Evolutionary conservation across 1,140 invertebrate species (phyloP).

Genomic region (Drosophila aff.): DNA sequence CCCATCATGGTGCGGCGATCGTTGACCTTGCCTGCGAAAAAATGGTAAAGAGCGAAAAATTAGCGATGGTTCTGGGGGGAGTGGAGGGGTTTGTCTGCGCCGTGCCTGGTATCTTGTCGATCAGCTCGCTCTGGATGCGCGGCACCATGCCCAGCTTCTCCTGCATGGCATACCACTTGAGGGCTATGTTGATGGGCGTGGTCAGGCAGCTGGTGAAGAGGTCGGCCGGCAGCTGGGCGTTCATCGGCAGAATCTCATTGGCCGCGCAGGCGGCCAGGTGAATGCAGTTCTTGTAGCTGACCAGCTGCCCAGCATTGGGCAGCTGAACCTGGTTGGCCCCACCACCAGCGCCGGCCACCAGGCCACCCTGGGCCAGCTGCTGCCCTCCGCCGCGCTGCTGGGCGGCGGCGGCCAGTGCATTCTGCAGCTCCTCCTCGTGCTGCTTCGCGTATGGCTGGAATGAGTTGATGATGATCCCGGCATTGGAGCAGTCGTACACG

Average conservation of each 20-base stretch:
- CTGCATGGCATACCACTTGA: slow-evolving; percentile 97
- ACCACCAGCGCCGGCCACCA: background rate
- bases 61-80: background rate
- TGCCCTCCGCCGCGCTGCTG: slow-evolving; percentile 31
- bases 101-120: slow-evolving; percentile 94
- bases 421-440: slow-evolving; percentile 94
- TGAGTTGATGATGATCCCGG: slow-evolving; percentile 97
- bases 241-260: slow-evolving; percentile 97
- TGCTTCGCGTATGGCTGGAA: slow-evolving; percentile 97
- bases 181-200: slow-evolving; percentile 98
- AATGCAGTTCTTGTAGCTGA: slow-evolving; percentile 95
- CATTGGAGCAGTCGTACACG: slow-evolving; percentile 99
- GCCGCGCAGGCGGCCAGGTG: slow-evolving; percentile 97
- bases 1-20: slow-evolving; percentile 99
- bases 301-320: slow-evolving; percentile 30
- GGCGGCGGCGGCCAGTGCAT: slow-evolving; percentile 77
- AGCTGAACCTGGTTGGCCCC: slow-evolving; percentile 21
- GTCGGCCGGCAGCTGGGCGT: slow-evolving; percentile 99
- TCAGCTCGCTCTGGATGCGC: slow-evolving; percentile 92
- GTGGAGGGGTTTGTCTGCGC: background rate
- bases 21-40: slow-evolving; percentile 92
- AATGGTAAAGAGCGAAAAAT: background rate
- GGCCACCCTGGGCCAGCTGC: slow-evolving; percentile 2
- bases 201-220: slow-evolving; percentile 99
- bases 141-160: slow-evolving; percentile 92